Percentiles rank a stretch among this genome's conserved stretches.
Evolutionary conservation across 2,888 invertebrate genomes (phyloP).

Genomic region (Dugesia japonica): DNA sequence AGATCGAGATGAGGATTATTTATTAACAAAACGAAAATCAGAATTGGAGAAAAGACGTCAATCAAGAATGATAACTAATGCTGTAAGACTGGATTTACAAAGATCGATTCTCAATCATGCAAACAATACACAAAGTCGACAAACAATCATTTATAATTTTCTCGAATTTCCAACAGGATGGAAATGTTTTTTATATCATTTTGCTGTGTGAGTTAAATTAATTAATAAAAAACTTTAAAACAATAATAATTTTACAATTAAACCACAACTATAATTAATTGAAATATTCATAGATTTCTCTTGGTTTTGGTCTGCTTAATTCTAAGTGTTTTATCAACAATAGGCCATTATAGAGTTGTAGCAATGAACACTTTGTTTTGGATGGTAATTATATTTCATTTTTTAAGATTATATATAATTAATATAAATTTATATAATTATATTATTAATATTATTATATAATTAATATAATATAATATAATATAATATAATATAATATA

Average conservation of each 20-base stretch:
- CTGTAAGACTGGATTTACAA: not conserved
- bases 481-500: too few relatives aligned
- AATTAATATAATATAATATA: too few relatives aligned
- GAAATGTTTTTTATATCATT: slow-evolving; percentile 68
- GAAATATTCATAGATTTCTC: slow-evolving; percentile 61
- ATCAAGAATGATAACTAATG: slow-evolving; percentile 8
- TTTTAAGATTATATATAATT: not conserved
- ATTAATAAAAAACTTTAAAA: too few relatives aligned
- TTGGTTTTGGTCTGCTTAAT: slow-evolving; percentile 68
- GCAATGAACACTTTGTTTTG: slow-evolving; percentile 66
- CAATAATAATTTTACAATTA: too few relatives aligned
- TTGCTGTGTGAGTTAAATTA: slow-evolving; percentile 60
- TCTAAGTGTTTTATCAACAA: slow-evolving; percentile 67
- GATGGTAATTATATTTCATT: slow-evolving; percentile 54
- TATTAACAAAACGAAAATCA: slow-evolving; percentile 1
- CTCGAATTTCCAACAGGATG: slow-evolving; percentile 65
- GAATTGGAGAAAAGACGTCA: slow-evolving; percentile 9
- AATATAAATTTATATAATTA: not conserved
- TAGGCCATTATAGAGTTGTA: slow-evolving; percentile 60
- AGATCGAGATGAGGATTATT: not conserved
- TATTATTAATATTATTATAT: too few relatives aligned
- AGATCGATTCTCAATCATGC: not conserved
- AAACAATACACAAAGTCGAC: not conserved
- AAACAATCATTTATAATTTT: slow-evolving; percentile 57
- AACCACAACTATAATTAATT: too few relatives aligned